These are phyloP conservation scores for Serrognathus titanus DNA, from an alignment of 2,888 invertebrate genomes.

Conservation along the genomic window DNA sequence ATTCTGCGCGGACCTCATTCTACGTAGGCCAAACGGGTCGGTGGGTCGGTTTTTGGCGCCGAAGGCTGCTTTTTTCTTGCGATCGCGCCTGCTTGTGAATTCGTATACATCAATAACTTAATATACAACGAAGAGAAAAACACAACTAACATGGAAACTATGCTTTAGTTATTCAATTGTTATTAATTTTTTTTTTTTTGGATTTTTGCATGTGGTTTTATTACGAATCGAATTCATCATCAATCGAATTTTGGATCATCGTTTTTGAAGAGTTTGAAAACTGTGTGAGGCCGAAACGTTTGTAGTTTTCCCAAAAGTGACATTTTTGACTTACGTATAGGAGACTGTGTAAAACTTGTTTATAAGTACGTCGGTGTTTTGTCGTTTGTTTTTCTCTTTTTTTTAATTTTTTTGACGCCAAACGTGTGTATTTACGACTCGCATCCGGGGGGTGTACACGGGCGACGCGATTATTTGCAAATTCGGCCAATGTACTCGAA, in stretches of 20 bases:
- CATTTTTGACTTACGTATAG: conserved; percentile 11
- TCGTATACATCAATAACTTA: conserved; percentile 20
- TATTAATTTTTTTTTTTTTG: not conserved
- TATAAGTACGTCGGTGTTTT: not conserved
- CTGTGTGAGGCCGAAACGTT: conserved; percentile 11
- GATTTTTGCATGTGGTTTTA: conserved; percentile 6
- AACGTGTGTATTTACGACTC: no score
- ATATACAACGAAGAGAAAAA: conserved; percentile 25
- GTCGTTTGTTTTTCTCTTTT: no score
- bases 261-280: no score
- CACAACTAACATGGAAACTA: conserved; percentile 36
- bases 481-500: no score
- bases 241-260: no score
- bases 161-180: not conserved
- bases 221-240: not conserved
- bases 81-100: not conserved
- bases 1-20: no score
- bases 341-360: not conserved
- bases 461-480: no score
- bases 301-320: conserved; percentile 21
- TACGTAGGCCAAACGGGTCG: no score
- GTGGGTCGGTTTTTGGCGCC: no score
- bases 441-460: not conserved
- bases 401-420: no score
- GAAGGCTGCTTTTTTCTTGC: conserved; percentile 1